Conservation (phyloP, 2,113 vertebrate genomes). For the Clinocottus analis region DNA sequence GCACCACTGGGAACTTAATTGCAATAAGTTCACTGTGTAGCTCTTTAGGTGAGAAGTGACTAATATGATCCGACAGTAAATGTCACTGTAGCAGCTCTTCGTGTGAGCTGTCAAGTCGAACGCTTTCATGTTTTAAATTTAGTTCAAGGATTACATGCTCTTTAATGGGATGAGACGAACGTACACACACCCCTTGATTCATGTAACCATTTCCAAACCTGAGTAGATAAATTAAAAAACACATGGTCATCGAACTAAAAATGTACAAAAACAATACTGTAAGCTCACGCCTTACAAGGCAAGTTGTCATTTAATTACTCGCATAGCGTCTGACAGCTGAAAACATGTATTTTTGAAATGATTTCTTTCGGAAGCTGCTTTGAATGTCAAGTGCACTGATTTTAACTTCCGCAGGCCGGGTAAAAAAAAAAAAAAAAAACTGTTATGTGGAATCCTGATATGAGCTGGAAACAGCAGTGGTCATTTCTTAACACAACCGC, state of each 20-base stretch:
- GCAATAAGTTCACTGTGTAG: conserved; percentile 19
- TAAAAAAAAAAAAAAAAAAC: too few species aligned
- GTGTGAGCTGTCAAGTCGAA: conserved; percentile 37
- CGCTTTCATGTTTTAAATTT: conserved; percentile 77
- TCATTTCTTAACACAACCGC: conserved; percentile 53
- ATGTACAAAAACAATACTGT: conserved; percentile 9
- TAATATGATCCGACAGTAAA: conserved; percentile 71
- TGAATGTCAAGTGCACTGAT: conserved; percentile 22
- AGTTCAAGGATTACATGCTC: conserved; percentile 69
- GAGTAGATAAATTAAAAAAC: conserved; percentile 54
- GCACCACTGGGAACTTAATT: not conserved
- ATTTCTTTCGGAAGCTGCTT: conserved; percentile 26
- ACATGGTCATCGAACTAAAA: conserved; percentile 57
- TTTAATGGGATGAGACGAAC: conserved; percentile 64
- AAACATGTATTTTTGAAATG: conserved; percentile 35
- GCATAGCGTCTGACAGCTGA: conserved; percentile 30
- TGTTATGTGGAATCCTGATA: conserved; percentile 41
- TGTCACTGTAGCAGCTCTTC: conserved; percentile 55
- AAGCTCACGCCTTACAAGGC: conserved; percentile 6
- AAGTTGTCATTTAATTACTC: conserved; percentile 36
- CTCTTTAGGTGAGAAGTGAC: conserved; percentile 48
- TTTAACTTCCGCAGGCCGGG: not conserved
- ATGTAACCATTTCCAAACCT: conserved; percentile 42
- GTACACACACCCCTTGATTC: conserved; percentile 50
- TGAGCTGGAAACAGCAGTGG: conserved; percentile 59